Evolutionary conservation across 2,888 invertebrate species (phyloP).

Genomic region (Pyrrhosoma nymphula): DNA sequence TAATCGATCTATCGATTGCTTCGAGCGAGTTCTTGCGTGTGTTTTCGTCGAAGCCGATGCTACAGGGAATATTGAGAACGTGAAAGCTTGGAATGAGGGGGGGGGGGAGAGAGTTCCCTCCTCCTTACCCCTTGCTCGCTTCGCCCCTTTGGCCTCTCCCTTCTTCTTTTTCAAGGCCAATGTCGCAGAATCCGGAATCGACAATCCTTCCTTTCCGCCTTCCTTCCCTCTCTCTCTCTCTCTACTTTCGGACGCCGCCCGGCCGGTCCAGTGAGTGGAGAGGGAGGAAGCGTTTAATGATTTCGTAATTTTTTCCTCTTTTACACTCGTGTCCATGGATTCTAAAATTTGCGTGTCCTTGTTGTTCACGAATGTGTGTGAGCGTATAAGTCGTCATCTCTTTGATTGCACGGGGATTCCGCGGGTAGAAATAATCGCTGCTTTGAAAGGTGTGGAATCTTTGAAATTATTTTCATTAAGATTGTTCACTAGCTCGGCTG

Average conservation of each 20-base stretch:
- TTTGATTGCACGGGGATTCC: too few species aligned
- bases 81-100: background rate
- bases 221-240: background rate
- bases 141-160: background rate
- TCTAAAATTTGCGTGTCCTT: too few species aligned
- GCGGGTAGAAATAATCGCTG: too few species aligned
- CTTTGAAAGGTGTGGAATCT: too few species aligned
- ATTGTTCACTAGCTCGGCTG: too few species aligned
- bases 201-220: background rate
- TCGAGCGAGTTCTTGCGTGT: too few species aligned
- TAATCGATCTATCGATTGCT: too few species aligned
- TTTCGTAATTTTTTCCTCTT: background rate
- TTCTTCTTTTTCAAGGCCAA: constrained; percentile 43
- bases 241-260: background rate
- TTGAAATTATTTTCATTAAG: too few species aligned
- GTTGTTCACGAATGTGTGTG: background rate
- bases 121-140: background rate
- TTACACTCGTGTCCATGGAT: too few species aligned
- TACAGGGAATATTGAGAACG: background rate
- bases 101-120: background rate
- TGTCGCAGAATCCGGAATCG: background rate
- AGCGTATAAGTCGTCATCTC: background rate
- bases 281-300: background rate
- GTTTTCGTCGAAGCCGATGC: background rate
- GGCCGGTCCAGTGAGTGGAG: background rate